Conservation (phyloP, 2,888 invertebrate genomes). For the Dryadula phaetusa region DNA sequence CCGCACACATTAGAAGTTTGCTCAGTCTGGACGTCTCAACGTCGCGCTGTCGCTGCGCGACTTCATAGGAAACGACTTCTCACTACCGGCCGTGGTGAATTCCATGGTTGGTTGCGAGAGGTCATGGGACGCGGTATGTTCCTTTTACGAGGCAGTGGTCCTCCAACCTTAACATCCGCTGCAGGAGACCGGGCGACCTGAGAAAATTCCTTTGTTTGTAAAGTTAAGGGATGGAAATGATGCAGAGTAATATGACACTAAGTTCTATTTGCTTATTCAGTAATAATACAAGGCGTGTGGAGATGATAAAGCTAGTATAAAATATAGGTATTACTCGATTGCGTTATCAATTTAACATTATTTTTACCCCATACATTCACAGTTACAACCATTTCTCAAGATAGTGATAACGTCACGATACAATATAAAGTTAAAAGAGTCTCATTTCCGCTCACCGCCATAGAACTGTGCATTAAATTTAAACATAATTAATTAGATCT, state of each 20-base stretch:
- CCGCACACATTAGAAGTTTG: too few species aligned
- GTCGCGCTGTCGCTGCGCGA: too few species aligned
- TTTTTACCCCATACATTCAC: conserved; percentile 11
- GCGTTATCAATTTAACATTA: neutral
- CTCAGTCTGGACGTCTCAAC: too few species aligned
- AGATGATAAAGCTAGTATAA: neutral
- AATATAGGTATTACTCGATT: neutral
- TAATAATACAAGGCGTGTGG: neutral
- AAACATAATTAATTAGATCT: conserved; percentile 28
- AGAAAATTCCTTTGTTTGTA: neutral
- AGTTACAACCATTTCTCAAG: conserved; percentile 24
- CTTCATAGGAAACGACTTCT: too few species aligned
- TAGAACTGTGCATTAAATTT: conserved; percentile 19
- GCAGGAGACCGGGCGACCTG: too few species aligned
- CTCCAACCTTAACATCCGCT: too few species aligned
- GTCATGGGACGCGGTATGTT: too few species aligned
- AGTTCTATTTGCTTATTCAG: neutral
- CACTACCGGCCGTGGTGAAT: too few species aligned
- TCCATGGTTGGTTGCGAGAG: too few species aligned
- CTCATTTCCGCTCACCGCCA: conserved; percentile 27
- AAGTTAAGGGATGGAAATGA: neutral
- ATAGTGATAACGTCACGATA: conserved; percentile 28
- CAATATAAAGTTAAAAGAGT: conserved; percentile 22
- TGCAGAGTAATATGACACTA: neutral
- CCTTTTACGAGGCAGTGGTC: too few species aligned